Evolutionary conservation across 1,140 invertebrate species (phyloP), one percentile per base, ranked within the genome.

Genomic region (Sitodiplosis mosellana): DNA sequence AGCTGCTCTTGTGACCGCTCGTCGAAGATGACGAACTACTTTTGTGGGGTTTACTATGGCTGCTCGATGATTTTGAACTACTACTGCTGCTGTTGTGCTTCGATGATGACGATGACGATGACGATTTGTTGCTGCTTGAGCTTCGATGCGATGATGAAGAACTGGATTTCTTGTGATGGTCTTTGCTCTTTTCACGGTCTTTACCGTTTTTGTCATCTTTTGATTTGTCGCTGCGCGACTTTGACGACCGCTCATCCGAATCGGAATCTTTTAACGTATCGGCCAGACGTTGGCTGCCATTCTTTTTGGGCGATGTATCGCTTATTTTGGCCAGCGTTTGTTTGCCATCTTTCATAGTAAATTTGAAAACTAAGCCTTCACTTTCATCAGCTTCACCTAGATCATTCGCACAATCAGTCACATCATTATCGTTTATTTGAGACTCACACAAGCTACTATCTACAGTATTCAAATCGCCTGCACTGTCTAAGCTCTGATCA

Each of bases 271-370:
- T 54, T 11, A 41, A 21, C 44, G 54, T 52, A 33, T 58, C 49
- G 17, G 54, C 20, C 54, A 51, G 27, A 48, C 36, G 49, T 49
- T 56, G 46, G 38, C 56, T 59, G 17, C 14, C 37, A 15, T 40
- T 40, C 14, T 46, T 55, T 59, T 51, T 53, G 49, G 45, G 48
- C 12, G n/a, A 11, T 15, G 69, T 3, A 27, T 36, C 37, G 44
- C 46, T 70, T 45, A 81, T 68, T 66, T 81, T 77, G 7, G 76
- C 75, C 49, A 82, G 63, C 40, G 81, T 69, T 60, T 81, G 74
- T 62, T 81, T 80, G 10, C 80, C 80, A 68, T 83, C 80, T 54
- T 77, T 75, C 51, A 82, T 70, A 27, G 75, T 75, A 54, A 83
- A 76, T 68, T 82, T 85, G 55, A 72, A 74, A 50, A 73, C 60